Evolutionary conservation across 2,113 vertebrate species (phyloP).

Genomic region (Sceloporus tristichus): DNA sequence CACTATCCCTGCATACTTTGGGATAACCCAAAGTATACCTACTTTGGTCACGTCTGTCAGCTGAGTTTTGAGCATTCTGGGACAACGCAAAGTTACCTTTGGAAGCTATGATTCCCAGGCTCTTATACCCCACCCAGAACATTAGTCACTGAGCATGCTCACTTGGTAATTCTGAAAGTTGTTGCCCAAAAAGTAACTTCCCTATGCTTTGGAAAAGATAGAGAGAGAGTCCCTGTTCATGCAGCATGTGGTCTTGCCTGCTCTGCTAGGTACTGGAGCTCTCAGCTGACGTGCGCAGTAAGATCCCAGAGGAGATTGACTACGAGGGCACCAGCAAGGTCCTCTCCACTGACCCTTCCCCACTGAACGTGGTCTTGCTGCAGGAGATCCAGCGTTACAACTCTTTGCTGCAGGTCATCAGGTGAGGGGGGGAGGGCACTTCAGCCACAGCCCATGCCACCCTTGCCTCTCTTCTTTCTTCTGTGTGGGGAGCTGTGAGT

Average conservation of each 20-base stretch:
- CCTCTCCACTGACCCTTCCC: constrained; percentile 81
- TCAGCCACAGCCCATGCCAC: too few species aligned
- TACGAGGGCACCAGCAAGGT: constrained; percentile 79
- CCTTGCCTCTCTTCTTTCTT: too few species aligned
- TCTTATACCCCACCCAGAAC: neutral
- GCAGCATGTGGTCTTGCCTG: neutral
- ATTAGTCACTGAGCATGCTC: neutral
- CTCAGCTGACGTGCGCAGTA: constrained; percentile 80
- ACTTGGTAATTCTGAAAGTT: too few species aligned
- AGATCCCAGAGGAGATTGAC: constrained; percentile 83
- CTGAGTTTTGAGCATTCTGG: too few species aligned
- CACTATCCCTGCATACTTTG: too few species aligned
- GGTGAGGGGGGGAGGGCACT: constrained; percentile 55
- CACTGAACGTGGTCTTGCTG: constrained; percentile 87
- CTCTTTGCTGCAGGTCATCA: constrained; percentile 82
- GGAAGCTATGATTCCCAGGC: neutral
- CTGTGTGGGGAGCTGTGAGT: too few species aligned
- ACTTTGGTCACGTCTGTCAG: too few species aligned
- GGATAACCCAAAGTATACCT: too few species aligned
- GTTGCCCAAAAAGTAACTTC: too few species aligned
- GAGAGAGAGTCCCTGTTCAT: accelerated
- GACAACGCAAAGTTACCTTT: too few species aligned
- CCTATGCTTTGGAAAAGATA: too few species aligned
- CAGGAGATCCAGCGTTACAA: constrained; percentile 95
- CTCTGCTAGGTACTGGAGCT: constrained; percentile 84